Conservation (phyloP, 1,140 invertebrate genomes). For the Papilio xuthus region DNA sequence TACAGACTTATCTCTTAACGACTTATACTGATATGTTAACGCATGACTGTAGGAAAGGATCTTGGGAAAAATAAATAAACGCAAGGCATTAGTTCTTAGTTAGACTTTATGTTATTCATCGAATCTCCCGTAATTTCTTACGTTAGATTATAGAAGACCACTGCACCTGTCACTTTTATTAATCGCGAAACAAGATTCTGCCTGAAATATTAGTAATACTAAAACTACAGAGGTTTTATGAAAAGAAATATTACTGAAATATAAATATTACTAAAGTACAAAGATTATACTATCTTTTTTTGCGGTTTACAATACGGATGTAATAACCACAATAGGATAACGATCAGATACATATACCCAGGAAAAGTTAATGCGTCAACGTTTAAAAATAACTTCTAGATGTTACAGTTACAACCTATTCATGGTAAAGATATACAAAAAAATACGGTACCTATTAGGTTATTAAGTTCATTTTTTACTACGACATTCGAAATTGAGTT, state of each 20-base stretch:
- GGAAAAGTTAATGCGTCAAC: background rate
- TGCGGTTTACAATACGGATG: background rate
- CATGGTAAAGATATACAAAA: background rate
- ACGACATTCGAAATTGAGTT: conserved; percentile 33
- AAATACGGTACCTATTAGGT: conserved; percentile 23
- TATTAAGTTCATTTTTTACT: conserved; percentile 31
- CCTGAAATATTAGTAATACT: too few species aligned
- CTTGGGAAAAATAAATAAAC: too few species aligned
- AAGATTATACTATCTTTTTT: background rate
- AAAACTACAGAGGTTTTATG: too few species aligned
- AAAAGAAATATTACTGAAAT: too few species aligned
- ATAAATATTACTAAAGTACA: too few species aligned
- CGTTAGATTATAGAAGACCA: background rate
- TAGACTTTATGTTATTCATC: background rate
- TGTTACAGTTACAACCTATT: conserved; percentile 2
- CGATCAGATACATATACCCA: background rate
- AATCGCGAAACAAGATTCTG: too few species aligned
- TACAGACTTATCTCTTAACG: too few species aligned
- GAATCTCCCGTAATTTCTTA: background rate
- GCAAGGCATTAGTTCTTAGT: too few species aligned
- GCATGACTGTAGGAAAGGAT: too few species aligned
- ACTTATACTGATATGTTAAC: too few species aligned
- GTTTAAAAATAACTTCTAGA: background rate
- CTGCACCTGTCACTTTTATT: too few species aligned
- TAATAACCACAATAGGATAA: conserved; percentile 1